phyloP scores from a whole-genome alignment of 2,888 invertebrate species.

The Euplexia lucipara region DNA sequence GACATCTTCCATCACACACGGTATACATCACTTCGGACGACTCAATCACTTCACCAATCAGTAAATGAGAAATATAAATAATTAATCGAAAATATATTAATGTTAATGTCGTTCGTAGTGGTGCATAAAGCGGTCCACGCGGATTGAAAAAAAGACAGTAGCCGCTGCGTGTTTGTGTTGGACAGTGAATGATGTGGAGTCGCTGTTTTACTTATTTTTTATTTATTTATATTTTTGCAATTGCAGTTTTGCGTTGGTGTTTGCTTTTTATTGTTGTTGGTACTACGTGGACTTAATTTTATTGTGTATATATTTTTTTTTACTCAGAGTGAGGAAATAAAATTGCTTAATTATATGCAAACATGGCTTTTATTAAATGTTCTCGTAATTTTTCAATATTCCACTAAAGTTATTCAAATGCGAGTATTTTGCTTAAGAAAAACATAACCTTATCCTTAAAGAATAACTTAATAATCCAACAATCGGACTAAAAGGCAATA shows the following conservation, averaged over 20 bases:
- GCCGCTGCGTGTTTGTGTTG: constrained; percentile 81
- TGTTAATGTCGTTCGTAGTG: constrained; percentile 81
- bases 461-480: constrained; percentile 14
- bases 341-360: not conserved
- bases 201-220: constrained; percentile 70
- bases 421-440: not conserved
- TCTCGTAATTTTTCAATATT: not conserved
- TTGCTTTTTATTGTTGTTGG: constrained; percentile 38
- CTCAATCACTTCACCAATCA: constrained; percentile 82
- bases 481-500: constrained; percentile 17
- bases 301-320: too few relatives aligned
- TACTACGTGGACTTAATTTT: too few relatives aligned
- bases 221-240: constrained; percentile 63
- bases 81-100: constrained; percentile 81
- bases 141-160: constrained; percentile 82
- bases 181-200: constrained; percentile 83
- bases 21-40: constrained; percentile 78
- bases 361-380: not conserved
- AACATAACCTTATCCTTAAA: not conserved
- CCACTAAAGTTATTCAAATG: not conserved
- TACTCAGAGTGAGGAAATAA: not conserved
- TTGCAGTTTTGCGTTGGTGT: constrained; percentile 42
- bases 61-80: constrained; percentile 79
- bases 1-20: constrained; percentile 54
- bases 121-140: constrained; percentile 84